These are phyloP conservation scores for Clytia hemisphaerica DNA, from an alignment of 30 jellyfish, hydroid and myxozoan genomes.

Conservation along the genomic window DNA sequence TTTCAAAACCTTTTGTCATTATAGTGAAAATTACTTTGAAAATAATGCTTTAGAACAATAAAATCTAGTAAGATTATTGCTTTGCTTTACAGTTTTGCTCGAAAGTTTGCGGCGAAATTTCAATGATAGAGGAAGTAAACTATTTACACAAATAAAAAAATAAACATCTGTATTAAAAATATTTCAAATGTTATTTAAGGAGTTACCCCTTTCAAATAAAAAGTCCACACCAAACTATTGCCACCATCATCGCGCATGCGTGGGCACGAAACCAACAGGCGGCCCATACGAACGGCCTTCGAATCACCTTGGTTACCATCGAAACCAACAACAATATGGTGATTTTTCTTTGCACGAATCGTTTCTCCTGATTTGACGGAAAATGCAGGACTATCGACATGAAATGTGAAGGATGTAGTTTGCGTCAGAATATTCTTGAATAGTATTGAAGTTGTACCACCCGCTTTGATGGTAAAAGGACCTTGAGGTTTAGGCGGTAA, in stretches of 20 bases:
- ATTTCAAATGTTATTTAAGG: too few species aligned
- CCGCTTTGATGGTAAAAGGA: constrained; percentile 88
- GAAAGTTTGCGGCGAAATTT: too few species aligned
- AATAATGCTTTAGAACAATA: too few species aligned
- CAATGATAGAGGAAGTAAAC: too few species aligned
- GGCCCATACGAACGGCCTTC: constrained; percentile 83
- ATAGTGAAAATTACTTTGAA: too few species aligned
- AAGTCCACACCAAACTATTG: constrained; percentile 67
- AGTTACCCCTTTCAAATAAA: constrained; percentile 74
- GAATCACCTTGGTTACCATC: constrained; percentile 95
- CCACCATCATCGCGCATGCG: constrained; percentile 63
- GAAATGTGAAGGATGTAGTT: constrained; percentile 80
- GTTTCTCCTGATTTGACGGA: constrained; percentile 80
- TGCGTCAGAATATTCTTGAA: constrained; percentile 85
- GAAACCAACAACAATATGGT: constrained; percentile 68
- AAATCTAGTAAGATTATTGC: too few species aligned
- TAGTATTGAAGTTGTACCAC: constrained; percentile 70
- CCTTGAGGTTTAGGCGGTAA: constrained; percentile 93
- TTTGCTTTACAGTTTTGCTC: too few species aligned
- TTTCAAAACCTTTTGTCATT: too few species aligned
- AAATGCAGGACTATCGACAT: constrained; percentile 73
- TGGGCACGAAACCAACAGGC: constrained; percentile 72
- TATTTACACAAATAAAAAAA: too few species aligned
- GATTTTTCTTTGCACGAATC: constrained; percentile 81
- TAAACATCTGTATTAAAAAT: too few species aligned